These are phyloP conservation scores for Ctenopoma kingsleyae DNA, from an alignment of 2,797 vertebrate species.

Conservation along the genomic window DNA sequence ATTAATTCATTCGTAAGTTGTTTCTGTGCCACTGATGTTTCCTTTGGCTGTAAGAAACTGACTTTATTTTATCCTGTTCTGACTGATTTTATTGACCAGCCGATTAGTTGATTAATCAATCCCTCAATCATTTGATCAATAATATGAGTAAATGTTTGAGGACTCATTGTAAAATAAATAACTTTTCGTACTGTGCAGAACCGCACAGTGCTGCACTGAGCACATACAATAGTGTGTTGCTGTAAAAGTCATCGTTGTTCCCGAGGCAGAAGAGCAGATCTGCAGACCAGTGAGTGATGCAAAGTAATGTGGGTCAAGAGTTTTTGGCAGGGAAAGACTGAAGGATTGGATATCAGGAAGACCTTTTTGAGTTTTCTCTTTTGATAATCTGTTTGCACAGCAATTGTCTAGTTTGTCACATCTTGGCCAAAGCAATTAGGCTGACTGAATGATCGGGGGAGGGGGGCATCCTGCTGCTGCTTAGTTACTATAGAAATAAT, in stretches of 20 bases:
- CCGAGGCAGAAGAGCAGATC: not conserved
- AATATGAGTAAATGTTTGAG: too few species aligned
- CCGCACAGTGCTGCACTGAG: too few species aligned
- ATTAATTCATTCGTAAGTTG: too few species aligned
- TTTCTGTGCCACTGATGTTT: too few species aligned
- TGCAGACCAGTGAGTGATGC: slow-evolving; percentile 16
- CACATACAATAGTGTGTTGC: not conserved
- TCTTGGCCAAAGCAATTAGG: slow-evolving; percentile 60
- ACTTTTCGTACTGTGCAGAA: too few species aligned
- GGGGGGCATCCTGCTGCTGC: not conserved
- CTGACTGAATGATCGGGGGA: slow-evolving; percentile 3
- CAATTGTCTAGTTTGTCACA: slow-evolving; percentile 55
- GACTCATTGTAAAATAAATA: too few species aligned
- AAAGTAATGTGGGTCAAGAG: slow-evolving; percentile 30
- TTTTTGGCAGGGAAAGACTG: slow-evolving; percentile 23
- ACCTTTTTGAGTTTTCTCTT: slow-evolving; percentile 20
- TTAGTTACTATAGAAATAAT: slow-evolving; percentile 55
- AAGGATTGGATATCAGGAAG: slow-evolving; percentile 31
- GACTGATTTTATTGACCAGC: too few species aligned
- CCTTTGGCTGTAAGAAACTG: too few species aligned
- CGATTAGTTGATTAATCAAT: too few species aligned
- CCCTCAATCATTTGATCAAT: too few species aligned
- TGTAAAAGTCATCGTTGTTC: not conserved
- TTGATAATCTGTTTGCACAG: slow-evolving; percentile 36
- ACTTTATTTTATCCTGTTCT: too few species aligned